These are phyloP conservation scores for Erebia ligea DNA, from an alignment of 2,888 invertebrate species.

Conservation along the genomic window DNA sequence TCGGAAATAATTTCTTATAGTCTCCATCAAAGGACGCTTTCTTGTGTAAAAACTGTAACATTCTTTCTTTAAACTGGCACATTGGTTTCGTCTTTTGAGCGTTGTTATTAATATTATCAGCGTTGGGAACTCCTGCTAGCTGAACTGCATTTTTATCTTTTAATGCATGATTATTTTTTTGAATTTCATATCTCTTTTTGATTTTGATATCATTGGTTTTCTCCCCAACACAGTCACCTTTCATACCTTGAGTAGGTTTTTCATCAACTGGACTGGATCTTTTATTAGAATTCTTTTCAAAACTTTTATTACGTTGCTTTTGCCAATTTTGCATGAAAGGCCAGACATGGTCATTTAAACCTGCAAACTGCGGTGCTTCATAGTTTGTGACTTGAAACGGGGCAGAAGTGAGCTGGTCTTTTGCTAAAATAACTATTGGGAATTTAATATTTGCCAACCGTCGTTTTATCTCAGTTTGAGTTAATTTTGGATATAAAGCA, in stretches of 20 bases:
- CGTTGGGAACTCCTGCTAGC: not conserved
- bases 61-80: conserved; percentile 59
- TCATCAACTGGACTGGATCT: not conserved
- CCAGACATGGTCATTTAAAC: conserved; percentile 65
- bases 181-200: not conserved
- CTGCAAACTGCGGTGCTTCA: conserved; percentile 60
- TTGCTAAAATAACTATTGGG: conserved; percentile 64
- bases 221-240: not conserved
- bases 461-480: conserved; percentile 60
- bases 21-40: conserved; percentile 46
- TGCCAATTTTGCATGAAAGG: conserved; percentile 69
- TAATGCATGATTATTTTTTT: not conserved
- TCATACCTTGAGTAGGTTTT: not conserved
- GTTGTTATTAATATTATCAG: conserved; percentile 8
- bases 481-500: conserved; percentile 51
- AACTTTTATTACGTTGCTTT: conserved; percentile 31
- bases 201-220: not conserved
- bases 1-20: conserved; percentile 22
- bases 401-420: conserved; percentile 60
- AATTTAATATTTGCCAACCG: conserved; percentile 57
- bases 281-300: conserved; percentile 7
- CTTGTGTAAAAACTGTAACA: conserved; percentile 61
- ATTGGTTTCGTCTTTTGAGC: conserved; percentile 51
- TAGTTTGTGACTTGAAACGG: conserved; percentile 48
- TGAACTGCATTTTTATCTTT: not conserved